phyloP scores from a whole-genome alignment of 2,797 vertebrate species.

The Oreochromis mossambicus region DNA sequence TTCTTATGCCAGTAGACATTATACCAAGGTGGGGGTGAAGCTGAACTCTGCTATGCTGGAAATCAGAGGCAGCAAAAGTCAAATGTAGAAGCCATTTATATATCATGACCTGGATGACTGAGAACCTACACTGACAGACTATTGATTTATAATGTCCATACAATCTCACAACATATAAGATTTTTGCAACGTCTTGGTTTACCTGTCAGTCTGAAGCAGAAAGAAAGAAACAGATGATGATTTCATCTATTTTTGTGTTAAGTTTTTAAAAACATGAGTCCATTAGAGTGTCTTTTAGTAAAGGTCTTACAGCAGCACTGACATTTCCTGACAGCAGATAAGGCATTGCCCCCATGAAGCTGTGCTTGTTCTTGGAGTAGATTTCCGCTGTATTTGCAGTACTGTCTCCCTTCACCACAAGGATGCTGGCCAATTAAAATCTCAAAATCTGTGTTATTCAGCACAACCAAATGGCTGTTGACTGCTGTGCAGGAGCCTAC shows the following conservation, averaged over 20 bases:
- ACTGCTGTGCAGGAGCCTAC: slow-evolving; percentile 55
- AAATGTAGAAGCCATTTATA: slow-evolving; percentile 2
- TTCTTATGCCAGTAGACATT: neutral
- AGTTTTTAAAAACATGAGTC: neutral
- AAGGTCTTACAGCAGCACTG: slow-evolving; percentile 11
- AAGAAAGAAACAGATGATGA: neutral
- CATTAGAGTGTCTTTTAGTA: slow-evolving; percentile 18
- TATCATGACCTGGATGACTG: neutral
- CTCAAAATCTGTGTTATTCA: slow-evolving; percentile 66
- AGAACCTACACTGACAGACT: neutral
- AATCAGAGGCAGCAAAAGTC: slow-evolving; percentile 1
- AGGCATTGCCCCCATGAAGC: slow-evolving; percentile 14
- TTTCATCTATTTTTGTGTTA: neutral
- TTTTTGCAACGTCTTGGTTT: neutral
- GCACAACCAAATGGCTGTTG: slow-evolving; percentile 66
- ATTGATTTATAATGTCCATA: neutral
- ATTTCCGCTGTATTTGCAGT: slow-evolving; percentile 64
- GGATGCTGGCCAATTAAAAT: slow-evolving; percentile 65
- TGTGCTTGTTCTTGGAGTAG: slow-evolving; percentile 23
- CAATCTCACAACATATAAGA: neutral
- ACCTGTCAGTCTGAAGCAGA: neutral
- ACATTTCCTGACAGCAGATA: slow-evolving; percentile 47
- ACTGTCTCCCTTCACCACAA: slow-evolving; percentile 51
- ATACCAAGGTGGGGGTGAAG: neutral
- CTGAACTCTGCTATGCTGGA: neutral